These are phyloP conservation scores for Apodemia zela DNA, from an alignment of 2,888 invertebrate species.

Conservation along the genomic window DNA sequence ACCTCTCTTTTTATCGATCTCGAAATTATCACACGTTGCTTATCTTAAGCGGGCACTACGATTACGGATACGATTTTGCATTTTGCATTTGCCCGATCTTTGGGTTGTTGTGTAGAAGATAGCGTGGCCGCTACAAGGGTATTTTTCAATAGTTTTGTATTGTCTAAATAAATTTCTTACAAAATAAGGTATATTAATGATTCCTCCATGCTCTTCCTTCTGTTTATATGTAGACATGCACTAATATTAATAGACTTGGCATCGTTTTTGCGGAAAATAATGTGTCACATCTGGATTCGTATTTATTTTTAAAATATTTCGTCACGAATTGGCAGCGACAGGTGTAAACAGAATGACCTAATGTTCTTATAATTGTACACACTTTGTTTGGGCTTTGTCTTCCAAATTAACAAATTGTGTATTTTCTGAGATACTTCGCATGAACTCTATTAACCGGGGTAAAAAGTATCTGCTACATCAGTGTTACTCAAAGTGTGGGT, in stretches of 20 bases:
- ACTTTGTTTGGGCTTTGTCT: neutral
- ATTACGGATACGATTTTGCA: too few relatives aligned
- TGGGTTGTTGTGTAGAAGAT: neutral
- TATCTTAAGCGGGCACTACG: too few relatives aligned
- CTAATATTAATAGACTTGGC: constrained; percentile 12
- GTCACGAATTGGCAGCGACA: constrained; percentile 16
- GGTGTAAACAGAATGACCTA: constrained; percentile 12
- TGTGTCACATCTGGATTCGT: constrained; percentile 6
- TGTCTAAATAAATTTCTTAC: neutral
- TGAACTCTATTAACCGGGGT: too few relatives aligned
- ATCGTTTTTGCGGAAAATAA: constrained; percentile 8
- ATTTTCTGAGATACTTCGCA: too few relatives aligned
- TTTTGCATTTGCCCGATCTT: too few relatives aligned
- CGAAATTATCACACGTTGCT: too few relatives aligned
- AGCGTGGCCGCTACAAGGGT: neutral
- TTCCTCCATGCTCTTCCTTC: neutral
- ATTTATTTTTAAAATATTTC: constrained; percentile 7
- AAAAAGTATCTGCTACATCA: too few relatives aligned
- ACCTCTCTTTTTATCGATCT: too few relatives aligned
- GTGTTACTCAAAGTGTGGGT: too few relatives aligned
- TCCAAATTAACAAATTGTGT: too few relatives aligned
- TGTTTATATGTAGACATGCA: constrained; percentile 3
- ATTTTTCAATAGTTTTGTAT: too few relatives aligned
- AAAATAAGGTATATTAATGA: neutral
- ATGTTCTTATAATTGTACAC: neutral